phyloP scores from a whole-genome alignment of 2,888 invertebrate genomes.

The Diogma glabrata region DNA sequence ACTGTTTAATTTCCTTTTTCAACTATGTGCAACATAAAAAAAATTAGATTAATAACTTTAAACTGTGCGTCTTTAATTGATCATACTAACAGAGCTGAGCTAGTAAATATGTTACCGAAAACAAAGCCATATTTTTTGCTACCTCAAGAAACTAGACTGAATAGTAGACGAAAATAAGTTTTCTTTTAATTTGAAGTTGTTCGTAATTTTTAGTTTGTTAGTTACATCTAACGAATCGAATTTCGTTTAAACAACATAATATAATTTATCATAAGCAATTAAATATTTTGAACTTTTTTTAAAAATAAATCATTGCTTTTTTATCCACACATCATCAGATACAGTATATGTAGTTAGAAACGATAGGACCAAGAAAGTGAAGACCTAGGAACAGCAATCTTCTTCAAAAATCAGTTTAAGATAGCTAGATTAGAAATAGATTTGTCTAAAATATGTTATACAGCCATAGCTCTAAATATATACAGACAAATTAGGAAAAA shows the following conservation, averaged over 20 bases:
- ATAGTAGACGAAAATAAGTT: no score
- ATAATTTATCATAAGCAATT: no score
- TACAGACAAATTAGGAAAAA: background rate
- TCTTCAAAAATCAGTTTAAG: background rate
- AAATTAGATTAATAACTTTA: background rate
- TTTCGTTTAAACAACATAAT: no score
- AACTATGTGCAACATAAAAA: background rate
- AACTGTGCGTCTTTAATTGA: background rate
- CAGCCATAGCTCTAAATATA: background rate
- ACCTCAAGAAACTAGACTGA: background rate
- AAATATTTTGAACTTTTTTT: no score
- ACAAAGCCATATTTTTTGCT: background rate
- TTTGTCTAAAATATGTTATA: background rate
- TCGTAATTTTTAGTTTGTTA: no score
- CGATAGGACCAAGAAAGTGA: no score
- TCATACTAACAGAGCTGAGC: background rate
- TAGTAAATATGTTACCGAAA: background rate
- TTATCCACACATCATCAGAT: no score
- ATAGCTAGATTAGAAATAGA: background rate
- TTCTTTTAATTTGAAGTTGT: no score
- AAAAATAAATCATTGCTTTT: no score
- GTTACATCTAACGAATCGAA: no score
- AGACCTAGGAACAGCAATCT: constrained; percentile 1
- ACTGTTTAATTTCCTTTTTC: background rate
- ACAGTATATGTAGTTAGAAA: background rate